Evolutionary conservation across 2,888 invertebrate species (phyloP), one percentile per base, ranked within the genome.

Genomic region (Beris morrisii): DNA sequence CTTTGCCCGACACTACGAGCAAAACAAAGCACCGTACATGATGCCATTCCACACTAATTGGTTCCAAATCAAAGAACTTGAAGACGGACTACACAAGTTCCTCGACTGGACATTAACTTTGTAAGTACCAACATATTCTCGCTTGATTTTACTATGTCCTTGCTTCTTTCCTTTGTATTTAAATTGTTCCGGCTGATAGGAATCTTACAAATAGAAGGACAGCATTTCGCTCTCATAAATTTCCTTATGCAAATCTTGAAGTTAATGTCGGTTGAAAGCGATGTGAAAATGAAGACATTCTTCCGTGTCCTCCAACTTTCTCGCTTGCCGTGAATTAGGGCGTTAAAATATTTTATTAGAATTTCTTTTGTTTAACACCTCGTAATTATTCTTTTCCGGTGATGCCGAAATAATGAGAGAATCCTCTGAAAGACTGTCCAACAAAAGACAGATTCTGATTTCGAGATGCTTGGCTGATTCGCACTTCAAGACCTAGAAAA

Each of bases 1-100:
- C 78, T 95, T 95, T 80, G 86, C 84, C 69, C 84, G 93, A 31
- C 86, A 91, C 78, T 94, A 93, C 75, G 89, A 91, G 38, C 93
- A 93, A 78, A 94, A 94, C 78, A 85, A 90, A 69, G 93, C 94
- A 1, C 93, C 94, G 0, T 95, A 95, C 79, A 93, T 94, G 93
- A 93, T 95, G 93, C 89, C 95, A 0, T 91, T 95, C 87, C 96
- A 97, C 77, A 95, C 96, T 1, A 95, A 95, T 81, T 97, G 97
- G 97, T 96, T 97, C 84, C 93, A 90, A 78, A 92, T 90, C 73
- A 92, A 91, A 75, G 91, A 87, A 74, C 82, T 93, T 11, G 93
- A 93, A 76, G 83, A 83, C 67, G 95, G 94, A 22, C 82, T 95
- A 2, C 89, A 91, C 73, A 92, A 92, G 79, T 95, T 95, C 81